Conservation (phyloP, 2,113 vertebrate genomes). For the Lontra canadensis region DNA sequence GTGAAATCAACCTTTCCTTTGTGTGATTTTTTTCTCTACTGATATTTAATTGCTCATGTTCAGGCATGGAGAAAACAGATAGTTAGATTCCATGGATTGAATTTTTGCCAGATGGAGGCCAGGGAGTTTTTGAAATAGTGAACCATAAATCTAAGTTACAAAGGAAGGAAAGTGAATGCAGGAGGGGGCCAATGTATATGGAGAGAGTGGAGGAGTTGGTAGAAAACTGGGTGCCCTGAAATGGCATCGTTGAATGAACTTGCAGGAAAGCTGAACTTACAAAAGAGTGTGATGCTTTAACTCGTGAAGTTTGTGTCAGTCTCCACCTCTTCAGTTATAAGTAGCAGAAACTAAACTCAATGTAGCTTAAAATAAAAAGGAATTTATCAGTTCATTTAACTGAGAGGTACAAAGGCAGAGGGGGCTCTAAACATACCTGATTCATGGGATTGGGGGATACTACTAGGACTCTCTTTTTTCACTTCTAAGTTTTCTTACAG, state of each 20-base stretch:
- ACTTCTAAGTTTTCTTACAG: neutral
- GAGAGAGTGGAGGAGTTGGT: neutral
- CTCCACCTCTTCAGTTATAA: neutral
- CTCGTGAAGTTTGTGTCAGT: neutral
- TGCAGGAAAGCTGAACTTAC: neutral
- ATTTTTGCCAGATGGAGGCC: slow-evolving; percentile 28
- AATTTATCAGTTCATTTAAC: neutral
- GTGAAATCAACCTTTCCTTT: neutral
- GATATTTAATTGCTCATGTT: neutral
- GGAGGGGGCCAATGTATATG: neutral
- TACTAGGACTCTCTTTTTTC: neutral
- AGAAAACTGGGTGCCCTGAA: neutral
- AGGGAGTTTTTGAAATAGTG: slow-evolving; percentile 4
- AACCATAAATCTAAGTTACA: neutral
- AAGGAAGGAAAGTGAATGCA: neutral
- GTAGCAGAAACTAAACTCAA: neutral
- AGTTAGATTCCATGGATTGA: neutral
- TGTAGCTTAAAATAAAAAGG: neutral
- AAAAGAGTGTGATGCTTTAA: neutral
- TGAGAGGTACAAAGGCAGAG: neutral
- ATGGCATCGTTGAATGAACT: neutral
- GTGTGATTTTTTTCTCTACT: neutral
- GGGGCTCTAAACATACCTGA: neutral
- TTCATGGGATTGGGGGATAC: neutral
- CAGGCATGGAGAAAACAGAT: neutral